Conservation (phyloP, 2,888 invertebrate species). For the Cacoxenus indagator region DNA sequence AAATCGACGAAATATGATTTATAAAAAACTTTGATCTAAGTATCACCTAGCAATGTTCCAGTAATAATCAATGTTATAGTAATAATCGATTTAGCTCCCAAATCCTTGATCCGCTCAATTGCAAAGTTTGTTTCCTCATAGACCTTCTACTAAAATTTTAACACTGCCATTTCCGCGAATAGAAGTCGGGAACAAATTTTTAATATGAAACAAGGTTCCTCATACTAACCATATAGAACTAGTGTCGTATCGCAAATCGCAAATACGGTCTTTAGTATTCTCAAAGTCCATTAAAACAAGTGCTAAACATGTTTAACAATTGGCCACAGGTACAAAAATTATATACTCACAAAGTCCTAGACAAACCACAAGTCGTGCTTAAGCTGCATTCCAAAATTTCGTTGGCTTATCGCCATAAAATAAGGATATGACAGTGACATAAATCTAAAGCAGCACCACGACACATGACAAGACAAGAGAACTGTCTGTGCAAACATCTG, state of each 20-base stretch:
- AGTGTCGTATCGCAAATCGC: neutral
- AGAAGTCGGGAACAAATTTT: no score
- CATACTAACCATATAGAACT: neutral
- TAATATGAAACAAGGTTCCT: no score
- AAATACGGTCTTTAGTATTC: neutral
- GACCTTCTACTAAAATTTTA: no score
- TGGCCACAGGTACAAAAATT: neutral
- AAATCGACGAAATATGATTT: no score
- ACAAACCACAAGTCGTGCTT: conserved; percentile 2
- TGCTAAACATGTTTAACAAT: neutral
- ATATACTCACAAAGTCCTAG: neutral
- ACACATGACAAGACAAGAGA: neutral
- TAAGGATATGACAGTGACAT: neutral
- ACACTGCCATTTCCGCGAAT: no score
- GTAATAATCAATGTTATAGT: no score
- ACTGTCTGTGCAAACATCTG: conserved; percentile 1
- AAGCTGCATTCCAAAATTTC: neutral
- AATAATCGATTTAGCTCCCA: no score
- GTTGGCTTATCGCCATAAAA: neutral
- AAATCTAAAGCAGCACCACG: conserved; percentile 4
- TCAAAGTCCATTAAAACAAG: neutral
- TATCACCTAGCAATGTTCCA: no score
- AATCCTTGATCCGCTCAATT: no score
- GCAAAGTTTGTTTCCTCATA: no score
- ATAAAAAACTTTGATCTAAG: no score